Evolutionary conservation across 92 coral and sea anemone genomes (phyloP).

Genomic region (Actinernus sp.): DNA sequence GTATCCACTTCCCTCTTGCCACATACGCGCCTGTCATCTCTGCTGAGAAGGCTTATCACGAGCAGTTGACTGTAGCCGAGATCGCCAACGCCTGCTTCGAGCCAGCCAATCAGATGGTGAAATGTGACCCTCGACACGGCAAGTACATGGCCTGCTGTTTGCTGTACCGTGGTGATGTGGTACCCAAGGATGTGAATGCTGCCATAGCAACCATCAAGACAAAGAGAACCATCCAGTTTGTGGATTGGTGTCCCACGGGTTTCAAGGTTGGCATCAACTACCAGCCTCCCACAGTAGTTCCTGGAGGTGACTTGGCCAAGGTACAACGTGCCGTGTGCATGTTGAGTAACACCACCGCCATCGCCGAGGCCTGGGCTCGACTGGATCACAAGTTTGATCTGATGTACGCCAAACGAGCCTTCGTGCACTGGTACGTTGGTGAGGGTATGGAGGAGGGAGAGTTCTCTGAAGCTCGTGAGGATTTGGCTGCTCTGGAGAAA

Average conservation of each 20-base stretch:
- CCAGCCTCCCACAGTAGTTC: conserved; percentile 75
- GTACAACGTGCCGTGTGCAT: conserved; percentile 88
- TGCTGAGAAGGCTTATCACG: conserved; percentile 91
- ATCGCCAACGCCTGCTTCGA: conserved; percentile 86
- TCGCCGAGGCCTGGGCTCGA: too few relatives aligned
- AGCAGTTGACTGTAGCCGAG: conserved; percentile 82
- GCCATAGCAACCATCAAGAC: conserved; percentile 82
- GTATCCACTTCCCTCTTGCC: conserved; percentile 82
- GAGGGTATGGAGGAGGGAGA: too few relatives aligned
- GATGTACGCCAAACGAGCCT: too few relatives aligned
- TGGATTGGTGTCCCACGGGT: conserved; percentile 90
- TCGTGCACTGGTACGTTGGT: too few relatives aligned
- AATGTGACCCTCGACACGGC: conserved; percentile 78
- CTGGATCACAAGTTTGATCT: too few relatives aligned
- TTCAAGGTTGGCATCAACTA: conserved; percentile 91
- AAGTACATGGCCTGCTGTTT: conserved; percentile 78
- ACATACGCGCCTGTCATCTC: conserved; percentile 94
- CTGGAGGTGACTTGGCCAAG: conserved; percentile 79
- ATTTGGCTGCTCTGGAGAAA: too few relatives aligned
- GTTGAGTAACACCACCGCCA: too few relatives aligned
- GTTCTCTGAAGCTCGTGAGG: too few relatives aligned
- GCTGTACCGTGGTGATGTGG: conserved; percentile 74
- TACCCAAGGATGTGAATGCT: conserved; percentile 84
- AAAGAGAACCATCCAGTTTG: too few relatives aligned
- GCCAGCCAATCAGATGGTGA: conserved; percentile 88